These are phyloP conservation scores for Orgyia antiqua DNA, from an alignment of 2,888 invertebrate genomes.

Conservation along the genomic window DNA sequence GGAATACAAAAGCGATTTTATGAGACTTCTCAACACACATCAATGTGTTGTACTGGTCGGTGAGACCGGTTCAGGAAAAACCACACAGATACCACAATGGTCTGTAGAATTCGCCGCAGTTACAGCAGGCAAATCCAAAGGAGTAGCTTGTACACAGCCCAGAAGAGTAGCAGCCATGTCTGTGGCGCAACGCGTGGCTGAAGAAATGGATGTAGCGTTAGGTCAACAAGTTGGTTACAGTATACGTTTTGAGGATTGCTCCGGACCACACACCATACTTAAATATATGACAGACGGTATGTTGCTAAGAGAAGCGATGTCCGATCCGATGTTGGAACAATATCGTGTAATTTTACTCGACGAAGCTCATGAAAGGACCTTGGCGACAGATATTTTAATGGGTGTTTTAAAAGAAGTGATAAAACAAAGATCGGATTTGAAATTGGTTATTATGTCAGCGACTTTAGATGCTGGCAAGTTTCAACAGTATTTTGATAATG, in stretches of 20 bases:
- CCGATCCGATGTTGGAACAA: conserved; percentile 96
- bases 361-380: conserved; percentile 98
- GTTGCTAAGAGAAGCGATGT: conserved; percentile 99
- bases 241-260: conserved; percentile 99
- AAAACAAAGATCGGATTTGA: conserved; percentile 93
- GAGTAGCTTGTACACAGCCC: conserved; percentile 97
- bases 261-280: conserved; percentile 93
- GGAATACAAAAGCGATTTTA: conserved; percentile 98
- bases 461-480: conserved; percentile 99
- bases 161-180: conserved; percentile 99
- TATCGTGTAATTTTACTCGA: conserved; percentile 98
- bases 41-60: conserved; percentile 98
- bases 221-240: conserved; percentile 80
- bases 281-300: conserved; percentile 99
- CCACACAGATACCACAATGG: conserved; percentile 97
- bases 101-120: conserved; percentile 64
- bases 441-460: conserved; percentile 99
- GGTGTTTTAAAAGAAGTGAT: conserved; percentile 98
- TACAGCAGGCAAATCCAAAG: conserved; percentile 54
- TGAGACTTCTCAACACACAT: conserved; percentile 93
- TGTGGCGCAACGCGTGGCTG: conserved; percentile 98
- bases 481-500: conserved; percentile 98
- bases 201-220: conserved; percentile 98
- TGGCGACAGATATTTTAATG: conserved; percentile 99
- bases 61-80: conserved; percentile 99